Evolutionary conservation across 1,140 invertebrate species (phyloP), one percentile per base, ranked within the genome.

Genomic region (Chelonus insularis): DNA sequence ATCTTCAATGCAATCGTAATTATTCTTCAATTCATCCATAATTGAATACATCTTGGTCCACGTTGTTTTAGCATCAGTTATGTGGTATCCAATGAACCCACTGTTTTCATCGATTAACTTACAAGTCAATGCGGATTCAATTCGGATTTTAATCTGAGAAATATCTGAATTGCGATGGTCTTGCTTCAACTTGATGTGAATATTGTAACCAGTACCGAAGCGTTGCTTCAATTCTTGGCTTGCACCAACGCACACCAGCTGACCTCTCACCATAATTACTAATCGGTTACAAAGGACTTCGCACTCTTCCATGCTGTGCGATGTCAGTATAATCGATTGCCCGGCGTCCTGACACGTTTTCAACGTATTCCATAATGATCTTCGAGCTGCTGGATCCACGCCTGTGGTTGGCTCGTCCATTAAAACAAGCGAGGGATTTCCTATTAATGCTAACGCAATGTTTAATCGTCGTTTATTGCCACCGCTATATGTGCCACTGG

Each of bases 401-500:
- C 92, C 88, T 20, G 88, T 86, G 0, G 86, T 89, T 21, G 88
- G 88, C 74, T 90, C 89, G 72, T 90, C 92, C 72, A 95, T 76
- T 62, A 94, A 85, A 67, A 90, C 82, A 29, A 94, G 82, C 34
- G 85, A 83, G 20, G 91, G 91, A 77, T 88, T 87, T 23, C 89
- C 92, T 23, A 94, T 86, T 21, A 98, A 78, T 6, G 96, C 91
- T 47, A 99, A 88, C 0, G 95, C 95, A 37, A 95, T 94, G 66
- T 93, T 97, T 20, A 99, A 80, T 77, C 98, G 97, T 39, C 96
- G 85, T 75, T 96, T 97, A 68, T 97, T 99, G 0, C 96, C 97
- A 8, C 94, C 94, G 73, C 93, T 96, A 70, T 90, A 91, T 9
- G 79, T 81, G 29, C 76, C 76, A 69, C 83, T 84, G 29, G 79